Conservation (phyloP, 2,113 vertebrate genomes). For the Sinocyclocheilus anshuiensis region DNA sequence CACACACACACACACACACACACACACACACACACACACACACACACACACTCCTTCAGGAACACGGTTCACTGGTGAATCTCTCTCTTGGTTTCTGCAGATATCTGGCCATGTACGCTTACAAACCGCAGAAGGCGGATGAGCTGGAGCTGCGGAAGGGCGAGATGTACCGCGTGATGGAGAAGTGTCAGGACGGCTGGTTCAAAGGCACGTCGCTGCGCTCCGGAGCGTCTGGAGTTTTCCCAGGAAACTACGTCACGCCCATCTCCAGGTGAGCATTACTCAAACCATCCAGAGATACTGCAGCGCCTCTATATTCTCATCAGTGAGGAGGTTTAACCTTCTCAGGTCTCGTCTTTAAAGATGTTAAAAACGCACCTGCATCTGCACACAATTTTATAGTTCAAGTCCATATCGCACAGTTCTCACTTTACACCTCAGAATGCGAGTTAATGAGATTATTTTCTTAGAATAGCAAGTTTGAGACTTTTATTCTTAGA, state of each 20-base stretch:
- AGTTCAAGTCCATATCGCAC: too few species aligned
- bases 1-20: too few species aligned
- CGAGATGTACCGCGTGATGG: conserved; percentile 96
- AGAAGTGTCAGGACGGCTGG: conserved; percentile 98
- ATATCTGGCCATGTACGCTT: conserved; percentile 95
- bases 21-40: too few species aligned
- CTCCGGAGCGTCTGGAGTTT: conserved; percentile 90
- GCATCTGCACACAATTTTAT: too few species aligned
- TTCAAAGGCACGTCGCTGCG: conserved; percentile 95
- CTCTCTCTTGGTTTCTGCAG: conserved; percentile 19
- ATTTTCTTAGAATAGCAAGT: too few species aligned
- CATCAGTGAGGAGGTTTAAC: not conserved
- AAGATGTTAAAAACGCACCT: not conserved
- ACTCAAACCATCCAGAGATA: not conserved
- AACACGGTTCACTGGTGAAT: not conserved
- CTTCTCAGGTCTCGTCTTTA: not conserved
- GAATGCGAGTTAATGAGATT: too few species aligned
- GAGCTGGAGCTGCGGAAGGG: conserved; percentile 96
- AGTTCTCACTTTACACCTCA: too few species aligned
- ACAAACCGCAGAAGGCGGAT: conserved; percentile 96
- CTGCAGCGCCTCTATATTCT: not conserved
- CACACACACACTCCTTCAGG: not conserved
- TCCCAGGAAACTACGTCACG: conserved; percentile 97
- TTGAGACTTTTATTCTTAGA: too few species aligned
- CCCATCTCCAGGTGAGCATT: conserved; percentile 90